Evolutionary conservation across 2,113 vertebrate genomes (phyloP), one percentile per base, ranked within the genome.

Genomic region (Gavialis gangeticus): DNA sequence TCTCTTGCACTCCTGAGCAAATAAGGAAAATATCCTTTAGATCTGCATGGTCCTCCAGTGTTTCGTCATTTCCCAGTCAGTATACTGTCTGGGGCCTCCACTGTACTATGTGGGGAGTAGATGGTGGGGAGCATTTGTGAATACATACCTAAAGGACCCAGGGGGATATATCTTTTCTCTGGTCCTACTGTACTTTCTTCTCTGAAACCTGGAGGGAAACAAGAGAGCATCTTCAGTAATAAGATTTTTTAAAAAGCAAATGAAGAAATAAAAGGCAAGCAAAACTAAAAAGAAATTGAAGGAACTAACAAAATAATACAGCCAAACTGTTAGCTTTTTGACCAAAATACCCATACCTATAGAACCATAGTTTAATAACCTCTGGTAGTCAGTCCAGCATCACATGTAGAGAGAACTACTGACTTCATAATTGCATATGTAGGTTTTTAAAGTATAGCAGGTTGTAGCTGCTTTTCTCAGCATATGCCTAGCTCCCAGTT

Each of bases 351-450:
- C 30, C 34, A 14, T 12, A 71, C 19, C 12, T 21, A 22, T 19
- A 71, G 30, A n/a, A 71, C 37, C 30, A 24, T 71, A 12, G 21
- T 10, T 71, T 71, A 71, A 71, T 71, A 71, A 71, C 34, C 10
- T 71, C 10, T 71, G 18, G 2, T 77, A 37, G 85, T 6, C 18
- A 2, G 0, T 22, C 3, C 10, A n/a, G 64, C 37, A 90, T 57
- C 10, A 25, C 0, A 1, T 55, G 37, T 10, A 1, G 1, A 71
- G 34, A 30, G 0, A 4, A 15, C 9, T 78, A 62, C 66, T 81
- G 80, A 46, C 82, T 69, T 54, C 78, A 54, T 34, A 28, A 30
- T 8, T 85, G 57, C 37, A 73, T 60, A 12, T 19, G 75, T 60
- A 46, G 34, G 6, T 46, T 46, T 46, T 46, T 46, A 46, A 81